phyloP scores from a whole-genome alignment of 2,888 invertebrate genomes.

The Eupithecia abbreviata region DNA sequence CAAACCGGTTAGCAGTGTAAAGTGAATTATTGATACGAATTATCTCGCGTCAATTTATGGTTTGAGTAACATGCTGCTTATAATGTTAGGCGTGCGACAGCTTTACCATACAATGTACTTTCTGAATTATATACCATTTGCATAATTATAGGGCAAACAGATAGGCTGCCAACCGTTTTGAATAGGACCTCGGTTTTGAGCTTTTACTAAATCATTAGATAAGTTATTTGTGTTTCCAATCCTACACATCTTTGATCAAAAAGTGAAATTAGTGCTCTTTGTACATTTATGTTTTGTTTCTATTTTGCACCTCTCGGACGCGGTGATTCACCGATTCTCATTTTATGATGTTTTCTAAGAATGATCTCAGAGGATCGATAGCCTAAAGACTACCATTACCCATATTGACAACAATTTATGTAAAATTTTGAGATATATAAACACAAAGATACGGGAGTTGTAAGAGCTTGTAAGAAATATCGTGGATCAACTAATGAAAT shows the following conservation, averaged over 20 bases:
- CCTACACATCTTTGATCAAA: background rate
- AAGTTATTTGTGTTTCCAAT: background rate
- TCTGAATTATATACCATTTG: constrained; percentile 10
- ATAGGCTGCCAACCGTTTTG: background rate
- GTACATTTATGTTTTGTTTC: background rate
- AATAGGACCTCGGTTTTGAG: constrained; percentile 2
- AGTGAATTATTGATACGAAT: constrained; percentile 48
- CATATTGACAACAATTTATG: no score
- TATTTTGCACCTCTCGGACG: background rate
- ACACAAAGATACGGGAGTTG: background rate
- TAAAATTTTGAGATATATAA: background rate
- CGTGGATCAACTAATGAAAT: background rate
- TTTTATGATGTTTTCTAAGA: background rate
- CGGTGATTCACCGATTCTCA: background rate
- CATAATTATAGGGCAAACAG: constrained; percentile 7
- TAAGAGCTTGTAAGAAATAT: background rate
- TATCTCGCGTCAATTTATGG: constrained; percentile 55
- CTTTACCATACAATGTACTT: constrained; percentile 16
- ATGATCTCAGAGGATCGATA: no score
- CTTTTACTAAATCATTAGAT: background rate
- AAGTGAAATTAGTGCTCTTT: background rate
- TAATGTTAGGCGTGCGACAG: constrained; percentile 25
- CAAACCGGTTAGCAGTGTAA: constrained; percentile 4
- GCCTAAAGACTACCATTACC: no score
- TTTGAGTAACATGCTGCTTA: constrained; percentile 44